These are phyloP conservation scores for Ptychobarbus kaznakovi DNA, from an alignment of 2,797 vertebrate genomes.

Conservation along the genomic window DNA sequence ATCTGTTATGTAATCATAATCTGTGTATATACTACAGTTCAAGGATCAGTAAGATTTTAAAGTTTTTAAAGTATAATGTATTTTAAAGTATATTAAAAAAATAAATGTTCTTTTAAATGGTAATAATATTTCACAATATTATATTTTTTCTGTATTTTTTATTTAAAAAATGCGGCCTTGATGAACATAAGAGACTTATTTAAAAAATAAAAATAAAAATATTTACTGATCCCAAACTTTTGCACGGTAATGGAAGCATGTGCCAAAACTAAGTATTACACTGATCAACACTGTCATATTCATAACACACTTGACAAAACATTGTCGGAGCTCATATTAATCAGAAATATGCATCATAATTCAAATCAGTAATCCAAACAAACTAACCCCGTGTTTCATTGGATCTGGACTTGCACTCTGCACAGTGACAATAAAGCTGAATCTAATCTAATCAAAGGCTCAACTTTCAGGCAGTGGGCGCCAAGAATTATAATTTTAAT, in stretches of 20 bases:
- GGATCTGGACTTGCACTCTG: background rate
- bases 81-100: background rate
- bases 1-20: no score
- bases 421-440: background rate
- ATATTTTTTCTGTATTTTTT: background rate
- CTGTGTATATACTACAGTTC: no score
- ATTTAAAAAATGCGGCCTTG: background rate
- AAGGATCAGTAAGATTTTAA: no score
- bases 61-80: no score
- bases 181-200: background rate
- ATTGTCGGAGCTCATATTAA: background rate
- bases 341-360: background rate
- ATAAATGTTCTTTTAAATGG: background rate
- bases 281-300: background rate
- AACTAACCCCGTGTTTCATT: background rate
- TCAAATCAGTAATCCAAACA: background rate
- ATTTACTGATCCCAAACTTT: background rate
- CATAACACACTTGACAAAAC: background rate
- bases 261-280: background rate
- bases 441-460: background rate
- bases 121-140: background rate
- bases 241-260: background rate
- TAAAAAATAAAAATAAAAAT: background rate
- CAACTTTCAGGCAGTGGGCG: background rate
- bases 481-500: background rate